These are phyloP conservation scores for Petaurus breviceps DNA, from an alignment of 2,113 vertebrate species.

Conservation along the genomic window DNA sequence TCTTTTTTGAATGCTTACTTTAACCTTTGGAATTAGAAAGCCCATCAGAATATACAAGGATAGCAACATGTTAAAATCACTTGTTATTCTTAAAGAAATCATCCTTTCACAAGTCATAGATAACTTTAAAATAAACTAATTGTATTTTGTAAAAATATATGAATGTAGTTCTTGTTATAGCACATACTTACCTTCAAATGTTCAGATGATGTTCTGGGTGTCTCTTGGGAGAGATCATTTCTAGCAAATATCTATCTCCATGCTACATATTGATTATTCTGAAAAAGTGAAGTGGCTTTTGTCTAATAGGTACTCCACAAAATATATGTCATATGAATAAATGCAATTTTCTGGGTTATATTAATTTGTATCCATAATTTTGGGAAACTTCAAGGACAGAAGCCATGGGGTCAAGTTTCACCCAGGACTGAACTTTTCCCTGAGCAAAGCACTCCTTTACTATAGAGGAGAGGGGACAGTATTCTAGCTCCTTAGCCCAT, in stretches of 20 bases:
- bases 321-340: slow-evolving; percentile 31
- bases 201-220: neutral
- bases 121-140: neutral
- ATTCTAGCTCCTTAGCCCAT: neutral
- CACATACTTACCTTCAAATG: neutral
- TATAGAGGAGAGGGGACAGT: neutral
- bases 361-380: neutral
- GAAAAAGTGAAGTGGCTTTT: neutral
- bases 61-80: neutral
- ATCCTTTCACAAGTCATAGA: neutral
- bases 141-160: neutral
- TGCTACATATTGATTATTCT: neutral
- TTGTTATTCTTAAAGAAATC: neutral
- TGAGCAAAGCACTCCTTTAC: neutral
- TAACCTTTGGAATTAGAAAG: neutral
- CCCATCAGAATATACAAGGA: neutral
- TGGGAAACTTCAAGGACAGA: neutral
- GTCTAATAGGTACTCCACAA: neutral
- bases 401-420: neutral
- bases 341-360: slow-evolving; percentile 31
- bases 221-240: slow-evolving; percentile 6
- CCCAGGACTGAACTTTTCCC: neutral
- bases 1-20: neutral
- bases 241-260: slow-evolving; percentile 11
- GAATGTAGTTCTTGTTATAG: neutral